Base-by-base conservation (phyloP, 2,797 vertebrate genomes). In the Siniperca undulata region DNA sequence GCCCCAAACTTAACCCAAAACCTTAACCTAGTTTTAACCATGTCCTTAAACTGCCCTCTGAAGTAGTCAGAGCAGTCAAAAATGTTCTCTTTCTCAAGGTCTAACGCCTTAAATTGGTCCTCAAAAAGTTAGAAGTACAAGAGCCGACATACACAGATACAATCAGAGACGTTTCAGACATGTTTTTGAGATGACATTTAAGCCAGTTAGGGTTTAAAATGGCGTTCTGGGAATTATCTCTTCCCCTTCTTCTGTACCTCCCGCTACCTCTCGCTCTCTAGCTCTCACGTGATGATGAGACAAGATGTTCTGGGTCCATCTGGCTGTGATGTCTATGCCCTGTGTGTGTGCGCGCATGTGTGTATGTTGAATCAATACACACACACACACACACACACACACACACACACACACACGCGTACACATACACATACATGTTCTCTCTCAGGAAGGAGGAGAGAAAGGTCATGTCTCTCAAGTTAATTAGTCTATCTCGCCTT, bases 401-500 rank as follows among this genome's bases (percentile, higher is more conserved):
- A 42, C 48, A 36, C 34, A 52, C 55, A 42, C 59, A 68, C 69
- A 58, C 64, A 70, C 36, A 61, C 74, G 30, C 38, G 27, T 13
- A 68, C 27, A 34, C 36, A n/a, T 22, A 60, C n/a, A 62, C 58
- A 73, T 42, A 56, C 74, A 58, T 65, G 55, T 76, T 55, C 40
- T 58, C 66, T 81, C 70, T 70, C 69, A 50, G 83, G 70, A 77
- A 85, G 56, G 65, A 77, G 52, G 66, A 87, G 67, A 76, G 58
- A 89, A 86, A 93, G 91, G 90, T 86, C 72, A 77, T 5, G 78
- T 77, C 88, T 91, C 75, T 91, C 66, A 46, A 83, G 81, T 88
- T 91, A 93, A 93, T 91, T 91, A 91, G 88, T 74, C 79, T 87
- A 78, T 82, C 22, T 19, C 44, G 71, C 86, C 87, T 74, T 77